Evolutionary conservation across 1,140 invertebrate species (phyloP).

Genomic region (Drosophila nebulosa): DNA sequence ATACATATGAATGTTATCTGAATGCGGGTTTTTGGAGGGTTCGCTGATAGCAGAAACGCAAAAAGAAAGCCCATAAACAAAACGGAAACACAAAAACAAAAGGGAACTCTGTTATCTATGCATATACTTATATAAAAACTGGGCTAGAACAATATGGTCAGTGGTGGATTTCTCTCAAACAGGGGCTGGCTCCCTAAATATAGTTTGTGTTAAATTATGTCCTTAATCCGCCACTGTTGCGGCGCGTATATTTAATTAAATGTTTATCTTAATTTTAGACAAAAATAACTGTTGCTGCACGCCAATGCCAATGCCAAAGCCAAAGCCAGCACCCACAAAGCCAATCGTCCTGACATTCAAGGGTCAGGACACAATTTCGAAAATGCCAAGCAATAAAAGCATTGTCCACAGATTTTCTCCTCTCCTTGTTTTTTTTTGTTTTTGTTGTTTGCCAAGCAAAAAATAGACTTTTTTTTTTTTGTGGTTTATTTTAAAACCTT

Average conservation of each 20-base stretch:
- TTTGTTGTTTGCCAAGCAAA: background rate
- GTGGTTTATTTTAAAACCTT: background rate
- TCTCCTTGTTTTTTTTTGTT: background rate
- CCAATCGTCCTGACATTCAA: slow-evolving; percentile 42
- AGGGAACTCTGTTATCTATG: background rate
- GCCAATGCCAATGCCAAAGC: no score
- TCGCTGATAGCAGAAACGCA: slow-evolving; percentile 19
- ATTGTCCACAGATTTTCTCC: slow-evolving; percentile 2
- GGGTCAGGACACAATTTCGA: slow-evolving; percentile 45
- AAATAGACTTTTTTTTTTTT: background rate
- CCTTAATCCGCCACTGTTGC: background rate
- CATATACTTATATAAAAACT: no score
- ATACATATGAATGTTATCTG: slow-evolving; percentile 24
- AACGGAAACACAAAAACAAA: slow-evolving; percentile 5
- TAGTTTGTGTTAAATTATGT: no score
- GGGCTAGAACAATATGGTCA: no score
- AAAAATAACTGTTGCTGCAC: slow-evolving; percentile 36
- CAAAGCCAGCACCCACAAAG: background rate
- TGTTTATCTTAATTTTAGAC: slow-evolving; percentile 63
- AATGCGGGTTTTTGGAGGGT: slow-evolving; percentile 31
- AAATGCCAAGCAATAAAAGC: slow-evolving; percentile 21
- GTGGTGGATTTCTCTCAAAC: background rate
- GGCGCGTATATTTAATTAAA: slow-evolving; percentile 45
- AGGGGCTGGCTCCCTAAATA: no score
- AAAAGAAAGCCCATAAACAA: slow-evolving; percentile 11